Evolutionary conservation across 2,113 vertebrate genomes (phyloP), one percentile per base, ranked within the genome.

Genomic region (Micronisus gabar): DNA sequence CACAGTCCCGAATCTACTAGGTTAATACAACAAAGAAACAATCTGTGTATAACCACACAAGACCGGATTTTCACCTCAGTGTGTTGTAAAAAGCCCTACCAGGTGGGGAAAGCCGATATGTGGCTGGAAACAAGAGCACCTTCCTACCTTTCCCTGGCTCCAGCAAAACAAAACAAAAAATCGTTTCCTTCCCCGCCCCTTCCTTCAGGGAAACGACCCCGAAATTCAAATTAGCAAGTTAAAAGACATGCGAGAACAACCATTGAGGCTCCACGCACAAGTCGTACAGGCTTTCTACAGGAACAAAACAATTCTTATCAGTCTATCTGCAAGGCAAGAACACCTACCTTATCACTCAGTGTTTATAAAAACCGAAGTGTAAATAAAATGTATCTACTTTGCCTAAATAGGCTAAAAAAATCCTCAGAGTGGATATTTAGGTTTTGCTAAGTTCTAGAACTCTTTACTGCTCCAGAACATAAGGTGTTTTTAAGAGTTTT

Each of bases 101-200:
- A 59, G 23, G 27, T 12, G 10, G 29, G 6, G 23, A 71, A 67
- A 56, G 7, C 43, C 71, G 3, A 1, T 9, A 21, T 0, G 11
- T 15, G 22, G 5, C 32, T 78, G 10, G 11, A 52, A 89, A 53
- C 10, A 43, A 83, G 45, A 43, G 10, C 23, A 58, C 14, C 45
- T 71, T 81, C 41, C 23, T 18, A 76, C 36, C 15, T 58, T 63
- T n/a, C 10, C 17, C 21, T 10, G 48, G 16, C 56, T 75, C 20
- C 27, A 81, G 70, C 11, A 86, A 73, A 80, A 53, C 0, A 6
- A 12, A 19, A 56, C 27, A 13, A n/a, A 34, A 45, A 48, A 45
- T 10, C 7, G 2, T 6, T 65, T 3, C 29, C 53, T 30, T 18
- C 29, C 53, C 52, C 27, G 5, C 52, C 52, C 52, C 7, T 53